These are phyloP conservation scores for Teleiodes luculella DNA, from an alignment of 2,888 invertebrate genomes.

Conservation along the genomic window DNA sequence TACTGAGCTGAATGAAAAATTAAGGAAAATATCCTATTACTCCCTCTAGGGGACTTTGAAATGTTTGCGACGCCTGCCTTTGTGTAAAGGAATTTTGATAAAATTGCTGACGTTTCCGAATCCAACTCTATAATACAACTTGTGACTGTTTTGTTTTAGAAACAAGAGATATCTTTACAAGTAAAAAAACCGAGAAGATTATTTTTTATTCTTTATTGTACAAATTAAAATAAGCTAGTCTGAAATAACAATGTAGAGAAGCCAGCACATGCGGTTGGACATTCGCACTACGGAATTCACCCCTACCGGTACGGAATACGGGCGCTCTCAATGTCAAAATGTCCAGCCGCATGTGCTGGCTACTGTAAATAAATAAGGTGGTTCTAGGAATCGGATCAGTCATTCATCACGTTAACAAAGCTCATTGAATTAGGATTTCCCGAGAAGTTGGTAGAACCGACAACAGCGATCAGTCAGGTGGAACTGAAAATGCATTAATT, in stretches of 20 bases:
- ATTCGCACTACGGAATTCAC: no score
- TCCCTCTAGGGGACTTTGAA: slow-evolving; percentile 34
- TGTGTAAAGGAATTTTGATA: slow-evolving; percentile 2
- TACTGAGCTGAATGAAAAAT: slow-evolving; percentile 66
- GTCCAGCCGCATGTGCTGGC: background rate
- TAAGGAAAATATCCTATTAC: slow-evolving; percentile 58
- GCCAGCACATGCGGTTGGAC: no score
- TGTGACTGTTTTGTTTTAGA: background rate
- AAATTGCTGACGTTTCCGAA: background rate
- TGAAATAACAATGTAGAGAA: no score
- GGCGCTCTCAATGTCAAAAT: no score
- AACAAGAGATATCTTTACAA: background rate
- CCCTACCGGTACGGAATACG: no score
- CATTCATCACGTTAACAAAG: slow-evolving; percentile 23
- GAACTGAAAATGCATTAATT: no score
- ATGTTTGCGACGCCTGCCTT: slow-evolving; percentile 24
- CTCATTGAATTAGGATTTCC: slow-evolving; percentile 23
- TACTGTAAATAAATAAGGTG: background rate
- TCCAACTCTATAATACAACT: background rate
- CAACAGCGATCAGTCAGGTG: slow-evolving; percentile 11
- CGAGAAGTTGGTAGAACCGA: slow-evolving; percentile 13
- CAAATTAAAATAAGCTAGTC: no score
- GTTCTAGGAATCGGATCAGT: slow-evolving; percentile 20
- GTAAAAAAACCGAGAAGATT: background rate
- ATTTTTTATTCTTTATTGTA: no score